phyloP scores from a whole-genome alignment of 2,113 vertebrate species.

The Rhinolophus ferrumequinum region DNA sequence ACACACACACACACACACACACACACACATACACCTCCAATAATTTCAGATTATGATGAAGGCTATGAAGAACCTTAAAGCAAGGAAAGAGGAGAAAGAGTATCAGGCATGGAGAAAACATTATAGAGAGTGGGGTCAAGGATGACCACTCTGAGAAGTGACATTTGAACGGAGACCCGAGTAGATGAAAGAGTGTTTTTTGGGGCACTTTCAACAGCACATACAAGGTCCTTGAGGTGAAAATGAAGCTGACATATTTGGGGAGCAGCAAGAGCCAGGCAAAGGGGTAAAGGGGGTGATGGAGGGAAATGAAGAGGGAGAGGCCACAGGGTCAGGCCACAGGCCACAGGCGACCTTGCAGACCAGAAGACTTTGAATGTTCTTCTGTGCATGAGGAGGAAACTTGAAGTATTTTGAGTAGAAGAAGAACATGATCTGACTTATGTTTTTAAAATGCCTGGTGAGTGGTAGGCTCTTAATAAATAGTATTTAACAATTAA shows the following conservation, averaged over 20 bases:
- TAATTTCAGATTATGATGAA: not conserved
- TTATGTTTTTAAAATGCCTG: not conserved
- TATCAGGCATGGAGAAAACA: accelerated
- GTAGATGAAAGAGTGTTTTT: not conserved
- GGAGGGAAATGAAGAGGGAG: not conserved
- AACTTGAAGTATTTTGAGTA: no score
- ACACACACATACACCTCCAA: not conserved
- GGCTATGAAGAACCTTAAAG: not conserved
- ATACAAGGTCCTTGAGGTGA: not conserved
- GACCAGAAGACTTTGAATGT: not conserved
- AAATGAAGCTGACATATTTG: not conserved
- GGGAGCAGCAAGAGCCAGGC: no score
- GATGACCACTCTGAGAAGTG: not conserved
- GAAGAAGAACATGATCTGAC: not conserved
- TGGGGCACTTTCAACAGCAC: accelerated
- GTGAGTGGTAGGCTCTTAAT: not conserved
- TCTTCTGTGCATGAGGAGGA: not conserved
- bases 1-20: not conserved
- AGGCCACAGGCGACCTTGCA: accelerated
- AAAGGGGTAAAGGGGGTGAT: accelerated
- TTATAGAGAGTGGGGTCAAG: not conserved
- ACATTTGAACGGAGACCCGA: not conserved
- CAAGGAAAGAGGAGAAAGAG: not conserved
- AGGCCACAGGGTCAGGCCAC: not conserved
- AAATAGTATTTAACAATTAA: constrained; percentile 3